Evolutionary conservation across 1,140 invertebrate species (phyloP), one percentile per base, ranked within the genome.

Genomic region (Panagrolaimus sp.): DNA sequence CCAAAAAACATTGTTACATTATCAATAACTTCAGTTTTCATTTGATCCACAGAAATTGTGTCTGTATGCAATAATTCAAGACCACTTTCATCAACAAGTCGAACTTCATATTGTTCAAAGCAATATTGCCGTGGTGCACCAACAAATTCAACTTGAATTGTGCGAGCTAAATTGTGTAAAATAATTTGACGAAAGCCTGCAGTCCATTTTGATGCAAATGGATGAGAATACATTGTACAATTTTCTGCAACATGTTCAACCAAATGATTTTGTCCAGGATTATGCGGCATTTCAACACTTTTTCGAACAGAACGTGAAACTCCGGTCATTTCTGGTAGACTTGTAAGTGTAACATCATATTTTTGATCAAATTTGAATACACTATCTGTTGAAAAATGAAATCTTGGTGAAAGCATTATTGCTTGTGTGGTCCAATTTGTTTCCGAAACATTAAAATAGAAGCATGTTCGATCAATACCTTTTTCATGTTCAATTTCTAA

Each of bases 41-140:
- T 78, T 31, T 79, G 63, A 9, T 72, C 71, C 16, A 70, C 62
- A 11, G 38, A 44, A 9, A 81, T 75, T 14, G 79, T 67, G 23
- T 65, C 70, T 13, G 42, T 65, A 27, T 74, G 63, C 5, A 81
- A 65, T 14, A 79, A 42, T 48, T 77, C 75, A 5, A 77, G 66
- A 9, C 74, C 73, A 1, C 74, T 72, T 46, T 75, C 79, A 57
- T 81, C 79, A 14, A 81, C 62, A 16, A 81, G 72, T 2, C 79
- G 81, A 7, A 81, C 70, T 75, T 77, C 79, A 63, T 82, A 82
- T 51, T 74, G 72, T 48, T 82, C 80, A 70, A 82, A 82, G 48
- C 80, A 82, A 65, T 77, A 83, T 51, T 83, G 79, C n/a, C 68
- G 68, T 0, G 80, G 80, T 13, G 80, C 80, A 2, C 74, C 81